These are phyloP conservation scores for Smittia aterrima DNA, from an alignment of 2,888 invertebrate genomes.

Conservation along the genomic window DNA sequence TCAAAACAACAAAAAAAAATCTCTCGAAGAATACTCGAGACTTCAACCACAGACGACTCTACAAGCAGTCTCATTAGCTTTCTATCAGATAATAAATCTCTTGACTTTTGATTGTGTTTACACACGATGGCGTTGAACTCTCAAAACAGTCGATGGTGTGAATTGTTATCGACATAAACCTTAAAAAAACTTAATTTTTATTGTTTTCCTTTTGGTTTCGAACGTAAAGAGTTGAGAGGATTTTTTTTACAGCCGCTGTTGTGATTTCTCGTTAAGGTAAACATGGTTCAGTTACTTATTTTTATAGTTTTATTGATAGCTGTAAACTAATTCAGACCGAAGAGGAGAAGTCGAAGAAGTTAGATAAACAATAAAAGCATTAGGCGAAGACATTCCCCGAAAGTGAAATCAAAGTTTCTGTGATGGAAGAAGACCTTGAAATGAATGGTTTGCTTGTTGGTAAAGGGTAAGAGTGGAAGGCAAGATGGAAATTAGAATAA, in stretches of 20 bases:
- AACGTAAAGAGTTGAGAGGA: too few relatives aligned
- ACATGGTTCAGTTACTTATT: conserved; percentile 36
- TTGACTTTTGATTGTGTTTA: background rate
- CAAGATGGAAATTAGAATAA: background rate
- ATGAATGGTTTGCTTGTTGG: too few relatives aligned
- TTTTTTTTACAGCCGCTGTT: background rate
- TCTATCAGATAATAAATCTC: background rate
- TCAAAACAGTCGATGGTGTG: conserved; percentile 29
- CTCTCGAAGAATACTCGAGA: too few relatives aligned
- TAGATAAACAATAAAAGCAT: background rate
- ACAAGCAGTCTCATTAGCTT: too few relatives aligned
- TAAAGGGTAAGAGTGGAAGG: background rate
- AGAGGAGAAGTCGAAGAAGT: too few relatives aligned
- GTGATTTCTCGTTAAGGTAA: conserved; percentile 17
- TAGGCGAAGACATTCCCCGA: too few relatives aligned
- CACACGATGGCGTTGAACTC: too few relatives aligned
- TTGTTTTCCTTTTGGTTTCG: too few relatives aligned
- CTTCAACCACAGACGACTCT: too few relatives aligned
- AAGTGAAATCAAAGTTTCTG: too few relatives aligned
- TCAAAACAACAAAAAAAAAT: too few relatives aligned
- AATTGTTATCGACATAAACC: conserved; percentile 25
- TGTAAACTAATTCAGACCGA: conserved; percentile 32
- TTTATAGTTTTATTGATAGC: conserved; percentile 32
- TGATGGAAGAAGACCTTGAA: too few relatives aligned
- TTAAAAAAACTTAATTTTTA: background rate